phyloP scores from a whole-genome alignment of 2,888 invertebrate species.

The Tiphia femorata region DNA sequence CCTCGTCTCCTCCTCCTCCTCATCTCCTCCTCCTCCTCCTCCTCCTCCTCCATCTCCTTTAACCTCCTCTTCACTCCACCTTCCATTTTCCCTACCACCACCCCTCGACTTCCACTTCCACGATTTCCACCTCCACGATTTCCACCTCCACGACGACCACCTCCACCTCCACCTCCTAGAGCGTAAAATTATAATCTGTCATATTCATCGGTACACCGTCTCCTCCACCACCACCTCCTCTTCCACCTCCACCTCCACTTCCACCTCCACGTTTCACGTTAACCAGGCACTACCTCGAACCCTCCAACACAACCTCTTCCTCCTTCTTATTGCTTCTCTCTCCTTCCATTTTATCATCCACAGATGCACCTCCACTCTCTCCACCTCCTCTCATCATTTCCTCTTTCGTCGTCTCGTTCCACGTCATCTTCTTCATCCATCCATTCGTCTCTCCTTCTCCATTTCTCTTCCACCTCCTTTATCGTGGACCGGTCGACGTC shows the following conservation, averaged over 20 bases:
- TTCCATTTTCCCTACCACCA: background rate
- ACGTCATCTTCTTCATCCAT: constrained; percentile 1
- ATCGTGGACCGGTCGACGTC: constrained; percentile 31
- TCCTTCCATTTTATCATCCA: no score
- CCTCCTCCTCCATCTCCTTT: constrained; percentile 14
- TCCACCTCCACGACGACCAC: constrained; percentile 16
- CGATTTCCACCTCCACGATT: background rate
- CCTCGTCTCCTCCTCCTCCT: constrained; percentile 24
- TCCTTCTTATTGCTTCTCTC: no score
- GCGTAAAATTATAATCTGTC: constrained; percentile 55
- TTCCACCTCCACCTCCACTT: no score
- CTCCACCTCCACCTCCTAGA: constrained; percentile 23
- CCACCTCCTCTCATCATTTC: background rate
- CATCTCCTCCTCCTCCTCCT: constrained; percentile 1
- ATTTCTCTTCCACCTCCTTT: constrained; percentile 6
- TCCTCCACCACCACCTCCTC: no score
- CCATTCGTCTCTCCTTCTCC: background rate
- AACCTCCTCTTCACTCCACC: constrained; percentile 2
- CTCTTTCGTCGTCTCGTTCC: background rate
- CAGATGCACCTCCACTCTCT: no score
- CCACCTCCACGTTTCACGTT: no score
- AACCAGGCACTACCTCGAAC: no score
- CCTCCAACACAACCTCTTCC: no score
- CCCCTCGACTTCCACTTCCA: constrained; percentile 9
- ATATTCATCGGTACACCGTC: constrained; percentile 49